Evolutionary conservation across 2,888 invertebrate species (phyloP).

Genomic region (Drosophila aldrichi): DNA sequence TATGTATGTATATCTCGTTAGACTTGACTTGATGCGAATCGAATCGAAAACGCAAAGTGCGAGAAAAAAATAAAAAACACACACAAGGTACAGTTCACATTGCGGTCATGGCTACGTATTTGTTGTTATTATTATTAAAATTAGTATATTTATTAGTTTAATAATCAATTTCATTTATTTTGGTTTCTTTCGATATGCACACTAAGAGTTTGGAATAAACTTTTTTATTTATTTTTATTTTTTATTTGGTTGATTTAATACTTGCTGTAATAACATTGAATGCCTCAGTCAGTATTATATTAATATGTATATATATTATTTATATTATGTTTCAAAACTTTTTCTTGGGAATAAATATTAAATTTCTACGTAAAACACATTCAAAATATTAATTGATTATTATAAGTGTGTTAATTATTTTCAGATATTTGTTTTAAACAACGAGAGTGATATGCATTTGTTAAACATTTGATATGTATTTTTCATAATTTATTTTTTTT

Average conservation of each 20-base stretch:
- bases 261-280: conserved; percentile 73
- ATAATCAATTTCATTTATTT: conserved; percentile 31
- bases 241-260: conserved; percentile 37
- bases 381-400: conserved; percentile 31
- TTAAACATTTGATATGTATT: conserved; percentile 64
- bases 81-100: conserved; percentile 50
- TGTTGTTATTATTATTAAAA: conserved; percentile 17
- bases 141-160: conserved; percentile 16
- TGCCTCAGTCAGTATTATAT: conserved; percentile 82
- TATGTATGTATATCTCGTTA: conserved; percentile 4
- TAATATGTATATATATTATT: conserved; percentile 25
- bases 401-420: conserved; percentile 25
- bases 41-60: conserved; percentile 27
- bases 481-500: not conserved
- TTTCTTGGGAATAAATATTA: conserved; percentile 9
- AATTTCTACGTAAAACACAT: conserved; percentile 60
- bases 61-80: conserved; percentile 1
- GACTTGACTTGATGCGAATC: conserved; percentile 49
- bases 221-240: no score
- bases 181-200: conserved; percentile 40
- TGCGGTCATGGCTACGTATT: conserved; percentile 36
- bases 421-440: conserved; percentile 18
- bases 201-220: conserved; percentile 51
- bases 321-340: conserved; percentile 7
- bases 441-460: conserved; percentile 61